Evolutionary conservation across 1,140 invertebrate genomes (phyloP).

Genomic region (Drosophila pachea): DNA sequence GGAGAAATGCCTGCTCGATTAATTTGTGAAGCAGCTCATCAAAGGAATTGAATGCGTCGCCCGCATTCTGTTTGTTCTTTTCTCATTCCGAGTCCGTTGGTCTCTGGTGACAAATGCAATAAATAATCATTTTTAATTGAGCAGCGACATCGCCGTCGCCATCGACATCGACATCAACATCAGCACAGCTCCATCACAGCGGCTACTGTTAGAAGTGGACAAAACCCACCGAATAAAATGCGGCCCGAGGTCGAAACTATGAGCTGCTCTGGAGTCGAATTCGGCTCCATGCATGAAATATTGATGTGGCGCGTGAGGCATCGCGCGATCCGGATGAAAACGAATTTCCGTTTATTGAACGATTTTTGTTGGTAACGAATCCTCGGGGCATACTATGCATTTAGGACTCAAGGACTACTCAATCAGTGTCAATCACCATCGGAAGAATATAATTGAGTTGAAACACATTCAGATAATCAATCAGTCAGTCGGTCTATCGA

Average conservation of each 20-base stretch:
- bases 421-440: no score
- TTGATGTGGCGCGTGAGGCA: conserved; percentile 19
- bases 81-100: background rate
- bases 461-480: background rate
- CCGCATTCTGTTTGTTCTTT: conserved; percentile 41
- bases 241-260: conserved; percentile 19
- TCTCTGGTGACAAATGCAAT: conserved; percentile 62
- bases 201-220: conserved; percentile 12
- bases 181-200: conserved; percentile 4
- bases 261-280: conserved; percentile 21
- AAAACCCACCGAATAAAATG: background rate
- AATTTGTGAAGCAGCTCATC: conserved; percentile 45
- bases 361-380: no score
- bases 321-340: no score
- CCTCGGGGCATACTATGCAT: no score
- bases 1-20: conserved; percentile 46
- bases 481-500: background rate
- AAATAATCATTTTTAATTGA: conserved; percentile 70
- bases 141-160: conserved; percentile 6
- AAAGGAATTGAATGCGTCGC: conserved; percentile 56
- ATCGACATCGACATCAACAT: background rate
- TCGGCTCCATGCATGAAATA: conserved; percentile 5
- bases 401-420: no score
- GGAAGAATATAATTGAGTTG: background rate
- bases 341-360: no score